Evolutionary conservation across 2,888 invertebrate genomes (phyloP), one percentile per base, ranked within the genome.

Genomic region (Amblyjoppa fuscipennis): DNA sequence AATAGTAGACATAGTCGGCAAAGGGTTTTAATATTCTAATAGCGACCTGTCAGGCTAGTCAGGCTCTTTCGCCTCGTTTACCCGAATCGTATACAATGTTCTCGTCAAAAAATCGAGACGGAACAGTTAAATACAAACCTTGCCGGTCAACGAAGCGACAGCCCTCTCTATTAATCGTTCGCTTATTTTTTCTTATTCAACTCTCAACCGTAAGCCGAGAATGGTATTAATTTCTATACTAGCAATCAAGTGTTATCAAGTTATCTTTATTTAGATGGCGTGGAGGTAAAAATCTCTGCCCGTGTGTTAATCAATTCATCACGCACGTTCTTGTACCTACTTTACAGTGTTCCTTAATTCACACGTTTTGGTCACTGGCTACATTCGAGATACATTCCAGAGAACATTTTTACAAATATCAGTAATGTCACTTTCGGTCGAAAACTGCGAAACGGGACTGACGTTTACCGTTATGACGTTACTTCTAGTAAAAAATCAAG

Each of bases 21-120:
- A 53, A 61, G 38, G 77, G 83, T 84, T 90, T 90, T 91, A 92
- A 92, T 92, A 91, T 91, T 91, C 88, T 93, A 93, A 93, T 92
- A 91, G 91, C 89, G 90, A 90, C 92, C 91, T 93, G 92, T 91
- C 92, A 81, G 87, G 81, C 61, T 13, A 31, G 78, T 82, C 83
- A 87, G 73, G 76, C 69, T 80, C 81, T 53, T 59, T 41, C 71
- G 73, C 53, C 49, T 56, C 84, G 68, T 71, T 83, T 81, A 83
- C 71, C 64, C 87, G 84, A 89, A 88, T 89, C 90, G 85, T 91
- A 89, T 89, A 90, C 2, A 41, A 92, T 90, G 87, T 89, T 89
- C 90, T 81, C 87, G 90, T 91, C 90, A 90, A 90, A 90, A 88
- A 87, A 88, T 82, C 85, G 75, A 49, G 71, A 85, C 66, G 61